Conservation (phyloP, 2,113 vertebrate genomes). For the Perca fluviatilis region DNA sequence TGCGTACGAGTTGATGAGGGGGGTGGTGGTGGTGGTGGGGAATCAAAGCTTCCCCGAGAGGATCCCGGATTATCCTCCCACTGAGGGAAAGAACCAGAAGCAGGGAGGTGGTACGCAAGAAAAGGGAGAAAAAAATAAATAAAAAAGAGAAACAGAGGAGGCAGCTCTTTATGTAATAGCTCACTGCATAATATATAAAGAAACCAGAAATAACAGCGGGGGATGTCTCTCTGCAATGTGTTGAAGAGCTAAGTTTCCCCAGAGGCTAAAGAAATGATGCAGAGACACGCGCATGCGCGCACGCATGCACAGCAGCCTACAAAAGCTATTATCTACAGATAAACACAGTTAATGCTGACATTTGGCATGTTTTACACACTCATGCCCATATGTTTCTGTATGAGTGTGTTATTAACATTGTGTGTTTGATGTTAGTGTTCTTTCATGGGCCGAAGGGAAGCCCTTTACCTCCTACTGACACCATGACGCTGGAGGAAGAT, state of each 20-base stretch:
- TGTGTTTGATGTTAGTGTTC: slow-evolving; percentile 11
- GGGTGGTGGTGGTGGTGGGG: no score
- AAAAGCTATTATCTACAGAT: slow-evolving; percentile 15
- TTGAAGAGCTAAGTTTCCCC: slow-evolving; percentile 44
- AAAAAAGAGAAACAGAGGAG: slow-evolving; percentile 48
- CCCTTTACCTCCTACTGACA: slow-evolving; percentile 35
- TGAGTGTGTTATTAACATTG: neutral
- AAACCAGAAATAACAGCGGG: slow-evolving; percentile 66
- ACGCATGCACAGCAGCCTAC: slow-evolving; percentile 22
- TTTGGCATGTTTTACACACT: slow-evolving; percentile 6
- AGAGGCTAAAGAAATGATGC: slow-evolving; percentile 53
- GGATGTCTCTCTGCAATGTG: slow-evolving; percentile 63
- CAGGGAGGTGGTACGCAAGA: slow-evolving; percentile 42
- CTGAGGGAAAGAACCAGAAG: slow-evolving; percentile 70
- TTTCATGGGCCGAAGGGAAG: slow-evolving; percentile 13
- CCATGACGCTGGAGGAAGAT: slow-evolving; percentile 22
- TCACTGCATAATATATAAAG: slow-evolving; percentile 74
- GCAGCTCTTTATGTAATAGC: slow-evolving; percentile 77
- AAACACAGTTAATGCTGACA: slow-evolving; percentile 16
- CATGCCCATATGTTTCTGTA: neutral
- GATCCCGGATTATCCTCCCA: slow-evolving; percentile 73
- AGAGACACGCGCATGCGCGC: neutral
- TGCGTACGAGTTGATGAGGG: slow-evolving; percentile 19
- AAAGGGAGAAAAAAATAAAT: slow-evolving; percentile 21
- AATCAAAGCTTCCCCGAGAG: slow-evolving; percentile 73